Percentiles rank a stretch among this genome's conserved stretches.
Evolutionary conservation across 2,888 invertebrate genomes (phyloP).

Genomic region (Oligia latruncula): DNA sequence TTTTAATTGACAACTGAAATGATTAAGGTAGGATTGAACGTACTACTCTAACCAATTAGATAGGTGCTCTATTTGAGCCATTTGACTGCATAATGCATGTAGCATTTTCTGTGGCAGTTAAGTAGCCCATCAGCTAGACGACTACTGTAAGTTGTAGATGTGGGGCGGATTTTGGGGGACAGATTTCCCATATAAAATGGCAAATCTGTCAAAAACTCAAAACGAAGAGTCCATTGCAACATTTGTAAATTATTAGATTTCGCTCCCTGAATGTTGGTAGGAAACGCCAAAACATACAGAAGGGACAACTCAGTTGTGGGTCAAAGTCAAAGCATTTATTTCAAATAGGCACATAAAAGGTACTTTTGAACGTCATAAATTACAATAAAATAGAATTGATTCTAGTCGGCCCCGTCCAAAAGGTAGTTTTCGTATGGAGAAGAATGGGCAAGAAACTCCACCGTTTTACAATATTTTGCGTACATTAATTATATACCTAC

Average conservation of each 20-base stretch:
- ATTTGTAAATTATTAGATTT: neutral
- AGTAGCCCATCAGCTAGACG: neutral
- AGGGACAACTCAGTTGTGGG: neutral
- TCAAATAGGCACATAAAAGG: too few species aligned
- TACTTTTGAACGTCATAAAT: too few species aligned
- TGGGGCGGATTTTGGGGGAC: too few species aligned
- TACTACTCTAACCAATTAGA: neutral
- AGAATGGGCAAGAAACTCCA: too few species aligned
- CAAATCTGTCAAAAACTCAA: neutral
- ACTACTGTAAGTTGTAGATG: neutral
- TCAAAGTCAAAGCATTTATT: too few species aligned
- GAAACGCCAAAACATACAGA: neutral
- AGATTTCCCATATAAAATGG: too few species aligned
- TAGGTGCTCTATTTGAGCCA: neutral
- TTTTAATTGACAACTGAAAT: conserved; percentile 5
- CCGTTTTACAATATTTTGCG: too few species aligned
- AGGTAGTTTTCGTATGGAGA: too few species aligned
- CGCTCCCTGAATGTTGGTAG: neutral
- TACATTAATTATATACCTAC: too few species aligned
- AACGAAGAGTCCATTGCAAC: neutral
- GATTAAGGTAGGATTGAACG: neutral
- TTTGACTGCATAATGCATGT: neutral
- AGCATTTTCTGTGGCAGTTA: neutral
- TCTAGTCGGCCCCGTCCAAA: too few species aligned
- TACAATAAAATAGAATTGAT: too few species aligned